Conservation (phyloP, 1,140 invertebrate species). For the Ditylenchus dipsaci region DNA sequence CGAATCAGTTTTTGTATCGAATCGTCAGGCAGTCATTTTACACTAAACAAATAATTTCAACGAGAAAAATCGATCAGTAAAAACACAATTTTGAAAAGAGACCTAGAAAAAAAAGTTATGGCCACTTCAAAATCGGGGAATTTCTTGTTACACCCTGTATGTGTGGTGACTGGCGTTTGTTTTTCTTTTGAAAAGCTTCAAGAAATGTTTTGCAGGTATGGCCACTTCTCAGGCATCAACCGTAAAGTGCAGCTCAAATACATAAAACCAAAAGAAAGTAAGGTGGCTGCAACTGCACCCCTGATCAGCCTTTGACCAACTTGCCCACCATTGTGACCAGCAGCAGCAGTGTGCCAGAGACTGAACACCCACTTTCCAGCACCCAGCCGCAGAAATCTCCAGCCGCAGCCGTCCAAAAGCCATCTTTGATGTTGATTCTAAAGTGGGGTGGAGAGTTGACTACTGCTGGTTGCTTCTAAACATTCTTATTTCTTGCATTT, state of each 20-base stretch:
- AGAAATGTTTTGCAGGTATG: constrained; percentile 80
- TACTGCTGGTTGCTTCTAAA: constrained; percentile 71
- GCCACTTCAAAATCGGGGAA: too few species aligned
- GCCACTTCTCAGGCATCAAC: constrained; percentile 99
- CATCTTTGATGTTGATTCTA: constrained; percentile 87
- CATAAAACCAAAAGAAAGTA: constrained; percentile 67
- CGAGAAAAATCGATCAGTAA: too few species aligned
- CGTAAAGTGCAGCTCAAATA: constrained; percentile 99
- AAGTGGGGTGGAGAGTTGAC: constrained; percentile 99
- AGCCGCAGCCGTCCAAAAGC: constrained; percentile 55
- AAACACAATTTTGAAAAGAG: too few species aligned
- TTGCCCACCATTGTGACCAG: background rate
- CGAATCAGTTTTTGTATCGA: too few species aligned
- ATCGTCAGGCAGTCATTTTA: too few species aligned
- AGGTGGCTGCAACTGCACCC: constrained; percentile 63
- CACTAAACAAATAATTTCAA: too few species aligned
- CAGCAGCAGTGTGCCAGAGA: too few species aligned
- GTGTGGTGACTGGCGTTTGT: too few species aligned
- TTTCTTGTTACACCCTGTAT: too few species aligned
- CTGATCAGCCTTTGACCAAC: constrained; percentile 64
- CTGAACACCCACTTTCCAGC: background rate
- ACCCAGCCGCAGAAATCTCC: background rate
- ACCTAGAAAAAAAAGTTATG: too few species aligned
- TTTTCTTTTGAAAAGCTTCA: too few species aligned
- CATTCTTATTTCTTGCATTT: background rate